Base-by-base conservation (phyloP, 2,113 vertebrate genomes). In the Pelecanoides urinatrix region DNA sequence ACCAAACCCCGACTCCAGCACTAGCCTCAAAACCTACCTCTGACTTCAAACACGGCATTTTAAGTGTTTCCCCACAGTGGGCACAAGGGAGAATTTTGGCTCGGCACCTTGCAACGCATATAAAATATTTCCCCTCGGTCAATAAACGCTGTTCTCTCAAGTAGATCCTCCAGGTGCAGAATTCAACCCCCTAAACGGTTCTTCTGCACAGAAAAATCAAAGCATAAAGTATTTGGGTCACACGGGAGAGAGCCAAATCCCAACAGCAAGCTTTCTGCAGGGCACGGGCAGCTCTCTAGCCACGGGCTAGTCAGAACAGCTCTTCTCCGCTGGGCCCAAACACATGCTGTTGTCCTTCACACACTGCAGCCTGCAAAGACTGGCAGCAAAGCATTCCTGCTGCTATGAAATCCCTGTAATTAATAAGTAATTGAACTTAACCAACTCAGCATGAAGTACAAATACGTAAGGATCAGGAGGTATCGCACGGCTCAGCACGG, bases 1-100 rank as follows among this genome's bases (percentile, higher is more conserved):
- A n/a, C 9, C 3, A 6, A 42, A 22, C 25, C 45, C 42, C 3
- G 0, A 20, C 6, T 10, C 47, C 26, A 32, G 56, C 19, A 1
- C 20, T 9, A 1, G 32, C 53, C 59, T 49, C 52, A 15, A 42
- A 58, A 45, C 27, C 44, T 2, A 74, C 58, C 67, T 45, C 66
- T 1, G 12, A 16, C 7, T 45, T 44, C 75, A 34, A 42, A 84
- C 22, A 5, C 3, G 9, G 13, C 67, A 5, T 58, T 61, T n/a
- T 22, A 86, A 88, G 73, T 3, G 16, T 45, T 45, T 83, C 42
- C 84, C 32, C 62, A 44, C 8, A 30, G 59, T 5, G 11, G 77
- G 22, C 17, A 34, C 11, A 4, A 56, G 53, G 70, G 7, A 88
- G 72, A 71, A 30, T 62, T 47, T 30, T 30, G 67, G 42, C 74